phyloP scores from a whole-genome alignment of 1,140 invertebrate species.

The Asbolus verrucosus region DNA sequence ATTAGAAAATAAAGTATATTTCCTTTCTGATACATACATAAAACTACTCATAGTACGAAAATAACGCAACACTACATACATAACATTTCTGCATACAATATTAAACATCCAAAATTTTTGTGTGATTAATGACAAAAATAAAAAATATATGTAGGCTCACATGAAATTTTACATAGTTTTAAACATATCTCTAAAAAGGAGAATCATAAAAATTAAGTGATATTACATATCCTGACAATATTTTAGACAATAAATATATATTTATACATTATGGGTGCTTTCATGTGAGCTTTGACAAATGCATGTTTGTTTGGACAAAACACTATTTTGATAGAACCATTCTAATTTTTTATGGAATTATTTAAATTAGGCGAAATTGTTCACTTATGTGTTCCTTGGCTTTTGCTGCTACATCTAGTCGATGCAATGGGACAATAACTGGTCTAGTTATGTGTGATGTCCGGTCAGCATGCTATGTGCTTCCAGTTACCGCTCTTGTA shows the following conservation, averaged over 20 bases:
- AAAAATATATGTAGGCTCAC: conserved; percentile 41
- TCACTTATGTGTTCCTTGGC: conserved; percentile 50
- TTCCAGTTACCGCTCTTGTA: conserved; percentile 46
- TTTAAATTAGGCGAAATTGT: conserved; percentile 46
- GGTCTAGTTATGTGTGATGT: conserved; percentile 47
- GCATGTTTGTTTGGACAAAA: conserved; percentile 43
- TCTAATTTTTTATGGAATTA: conserved; percentile 39
- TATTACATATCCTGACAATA: conserved; percentile 49
- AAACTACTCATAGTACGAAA: too few relatives aligned
- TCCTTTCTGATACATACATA: too few relatives aligned
- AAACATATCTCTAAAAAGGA: conserved; percentile 33
- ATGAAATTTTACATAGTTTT: conserved; percentile 39
- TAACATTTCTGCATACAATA: background rate
- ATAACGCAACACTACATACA: too few relatives aligned
- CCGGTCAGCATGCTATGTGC: conserved; percentile 49
- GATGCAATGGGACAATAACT: conserved; percentile 47
- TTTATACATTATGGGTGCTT: conserved; percentile 43
- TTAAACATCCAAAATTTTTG: background rate
- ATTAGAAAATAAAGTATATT: too few relatives aligned
- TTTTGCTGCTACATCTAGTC: conserved; percentile 47
- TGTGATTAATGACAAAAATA: conserved; percentile 25
- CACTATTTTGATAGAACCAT: conserved; percentile 49
- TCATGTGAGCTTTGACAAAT: conserved; percentile 47
- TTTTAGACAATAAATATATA: conserved; percentile 48
- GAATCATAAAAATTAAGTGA: conserved; percentile 43